Percentiles rank a stretch among this genome's conserved stretches.
phyloP scores from a whole-genome alignment of 2,797 vertebrate species.

The Urophycis tenuis region DNA sequence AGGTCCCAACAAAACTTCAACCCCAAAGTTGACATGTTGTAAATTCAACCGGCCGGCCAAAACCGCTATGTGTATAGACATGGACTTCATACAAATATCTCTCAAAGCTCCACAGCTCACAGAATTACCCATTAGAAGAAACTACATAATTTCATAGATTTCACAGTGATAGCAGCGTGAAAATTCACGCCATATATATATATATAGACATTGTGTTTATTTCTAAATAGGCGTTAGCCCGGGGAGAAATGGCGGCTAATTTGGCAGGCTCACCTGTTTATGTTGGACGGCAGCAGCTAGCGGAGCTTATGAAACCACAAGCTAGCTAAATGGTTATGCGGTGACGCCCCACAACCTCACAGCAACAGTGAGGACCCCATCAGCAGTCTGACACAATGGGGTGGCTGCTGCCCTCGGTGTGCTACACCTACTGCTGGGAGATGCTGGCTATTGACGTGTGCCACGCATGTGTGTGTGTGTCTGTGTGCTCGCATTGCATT shows the following conservation, averaged over 20 bases:
- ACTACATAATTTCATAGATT: constrained; percentile 54
- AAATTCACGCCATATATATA: constrained; percentile 34
- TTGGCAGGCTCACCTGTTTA: constrained; percentile 69
- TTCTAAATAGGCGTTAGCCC: constrained; percentile 48
- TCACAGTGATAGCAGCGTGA: constrained; percentile 51
- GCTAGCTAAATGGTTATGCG: constrained; percentile 68
- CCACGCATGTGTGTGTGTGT: background rate
- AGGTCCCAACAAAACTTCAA: constrained; percentile 9
- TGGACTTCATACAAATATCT: constrained; percentile 1
- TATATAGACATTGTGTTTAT: constrained; percentile 36
- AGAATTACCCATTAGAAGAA: constrained; percentile 21
- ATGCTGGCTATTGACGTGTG: background rate
- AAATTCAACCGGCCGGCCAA: background rate
- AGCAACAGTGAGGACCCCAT: constrained; percentile 58
- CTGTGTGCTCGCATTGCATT: background rate
- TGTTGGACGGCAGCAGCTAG: constrained; percentile 62
- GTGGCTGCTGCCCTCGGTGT: constrained; percentile 44
- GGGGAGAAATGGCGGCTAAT: constrained; percentile 58
- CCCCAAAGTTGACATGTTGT: constrained; percentile 6
- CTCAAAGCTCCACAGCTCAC: background rate
- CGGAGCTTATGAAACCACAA: constrained; percentile 63
- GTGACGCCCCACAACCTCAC: constrained; percentile 67
- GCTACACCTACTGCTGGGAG: background rate
- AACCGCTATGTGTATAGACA: background rate
- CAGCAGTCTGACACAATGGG: constrained; percentile 62